phyloP scores from a whole-genome alignment of 2,797 vertebrate species.

The Spondyliosoma cantharus region DNA sequence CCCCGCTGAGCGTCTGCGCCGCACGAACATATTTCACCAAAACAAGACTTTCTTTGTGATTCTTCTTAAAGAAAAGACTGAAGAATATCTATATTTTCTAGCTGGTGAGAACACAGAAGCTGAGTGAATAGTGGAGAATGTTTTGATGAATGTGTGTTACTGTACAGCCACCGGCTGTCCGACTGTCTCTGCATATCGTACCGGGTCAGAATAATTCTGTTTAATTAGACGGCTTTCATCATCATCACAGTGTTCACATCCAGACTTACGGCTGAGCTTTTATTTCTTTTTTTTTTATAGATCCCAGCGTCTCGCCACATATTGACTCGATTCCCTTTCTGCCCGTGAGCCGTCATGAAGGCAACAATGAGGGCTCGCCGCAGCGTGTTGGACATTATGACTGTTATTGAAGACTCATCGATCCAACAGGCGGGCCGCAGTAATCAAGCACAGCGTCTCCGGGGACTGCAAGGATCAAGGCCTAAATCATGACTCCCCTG shows the following conservation, averaged over 20 bases:
- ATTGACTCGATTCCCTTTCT: conserved; percentile 62
- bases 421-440: conserved; percentile 65
- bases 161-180: neutral
- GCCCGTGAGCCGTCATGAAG: conserved; percentile 45
- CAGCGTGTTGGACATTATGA: conserved; percentile 73
- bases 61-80: too few relatives aligned
- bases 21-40: neutral
- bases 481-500: conserved; percentile 57
- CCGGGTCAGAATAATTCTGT: conserved; percentile 15
- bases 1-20: neutral
- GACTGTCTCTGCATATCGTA: conserved; percentile 40
- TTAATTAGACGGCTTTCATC: conserved; percentile 64
- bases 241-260: conserved; percentile 62
- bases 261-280: conserved; percentile 45
- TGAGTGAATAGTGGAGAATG: conserved; percentile 23
- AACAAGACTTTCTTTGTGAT: too few relatives aligned
- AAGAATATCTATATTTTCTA: neutral
- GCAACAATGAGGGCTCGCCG: conserved; percentile 57
- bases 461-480: conserved; percentile 60
- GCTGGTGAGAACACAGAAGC: conserved; percentile 20
- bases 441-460: conserved; percentile 68
- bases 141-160: neutral
- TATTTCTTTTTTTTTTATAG: conserved; percentile 9
- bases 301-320: conserved; percentile 40
- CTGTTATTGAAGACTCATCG: conserved; percentile 77